Evolutionary conservation across 1,140 invertebrate species (phyloP), one percentile per base, ranked within the genome.

Genomic region (Monochamus saltuarius): DNA sequence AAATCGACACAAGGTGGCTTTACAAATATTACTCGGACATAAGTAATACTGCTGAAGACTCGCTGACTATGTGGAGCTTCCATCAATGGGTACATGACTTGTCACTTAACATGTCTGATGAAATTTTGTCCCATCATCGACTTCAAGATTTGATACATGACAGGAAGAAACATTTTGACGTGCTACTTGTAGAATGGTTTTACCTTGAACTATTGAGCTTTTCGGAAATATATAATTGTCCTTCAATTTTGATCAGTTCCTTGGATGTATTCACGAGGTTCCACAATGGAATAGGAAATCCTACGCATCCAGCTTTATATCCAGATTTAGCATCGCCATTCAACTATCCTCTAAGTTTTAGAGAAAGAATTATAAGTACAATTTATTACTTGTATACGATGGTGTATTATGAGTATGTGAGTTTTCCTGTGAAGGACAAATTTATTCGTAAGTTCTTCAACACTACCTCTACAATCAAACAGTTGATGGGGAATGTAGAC

Each of bases 401-500:
- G 35, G 6, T 56, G 3, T 19, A 36, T 8, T 22, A 1, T 0
- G 7, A 9, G 1, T 8, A 51, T 1, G 45, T 45, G 22, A 9
- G 36, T 8, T 36, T 29, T 6, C 22, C 22, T 29, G 2, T 29
- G 6, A 29, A 29, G 22, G 22, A 29, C 22, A 29, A 29, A 29
- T 29, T 29, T 29, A 29, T 29, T 2, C 22, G 22, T 6, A 29
- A 29, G 22, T 29, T 3, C 6, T 29, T 29, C 22, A 29, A 29
- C 0, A 4, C 13, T 4, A 35, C 19, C 4, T 61, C 55, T 16
- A 17, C 45, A 4, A 4, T 19, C 16, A 11, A 63, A 68, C 22
- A 67, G 17, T 35, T 84, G 10, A 77, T 86, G 49, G 56, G 78
- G 0, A 82, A 82, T 63, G 70, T 66, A 10, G 75, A 83, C 70